Base-by-base conservation (phyloP, 2,888 invertebrate species). In the Lottia gigantea region DNA sequence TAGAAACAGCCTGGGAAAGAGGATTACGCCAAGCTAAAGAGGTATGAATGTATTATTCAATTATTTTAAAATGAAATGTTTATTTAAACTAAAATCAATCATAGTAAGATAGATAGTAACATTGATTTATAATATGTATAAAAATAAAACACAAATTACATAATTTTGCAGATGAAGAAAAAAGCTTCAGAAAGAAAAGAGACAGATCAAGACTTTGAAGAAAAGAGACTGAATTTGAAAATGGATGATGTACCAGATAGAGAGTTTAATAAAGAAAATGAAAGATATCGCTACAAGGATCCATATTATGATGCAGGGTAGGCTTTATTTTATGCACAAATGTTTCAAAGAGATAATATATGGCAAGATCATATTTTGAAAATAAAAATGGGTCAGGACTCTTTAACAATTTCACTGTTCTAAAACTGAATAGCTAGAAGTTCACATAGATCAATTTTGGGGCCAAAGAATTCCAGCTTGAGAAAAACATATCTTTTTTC, bases 21-120 rank as follows among this genome's bases (percentile, higher is more conserved):
- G 98, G 97, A 0, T 90, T 98, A 66, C 91, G 97, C 46, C 96
- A 97, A 66, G 98, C 98, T 40, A 98, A 98, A 89, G 97, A 98
- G 92, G 88, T 86, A 72, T 45, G 25, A 40, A 40, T 40, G 1
- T 40, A 11, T 12, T 12, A n/a, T n/a, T n/a, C n/a, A n/a, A n/a
- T n/a, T n/a, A n/a, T n/a, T n/a, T n/a, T n/a, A n/a, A n/a, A n/a
- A n/a, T n/a, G n/a, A n/a, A n/a, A n/a, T n/a, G n/a, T n/a, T n/a
- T n/a, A n/a, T n/a, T n/a, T n/a, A n/a, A n/a, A n/a, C n/a, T n/a
- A n/a, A n/a, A n/a, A n/a, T n/a, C n/a, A n/a, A n/a, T n/a, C n/a
- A n/a, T n/a, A n/a, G n/a, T n/a, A n/a, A n/a, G n/a, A n/a, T n/a
- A n/a, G n/a, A n/a, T n/a, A n/a, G n/a, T n/a, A n/a, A n/a, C n/a